Percentiles rank a stretch among this genome's conserved stretches.
These are phyloP conservation scores for Colletes gigas DNA, from an alignment of 1,140 invertebrate genomes.

Conservation along the genomic window DNA sequence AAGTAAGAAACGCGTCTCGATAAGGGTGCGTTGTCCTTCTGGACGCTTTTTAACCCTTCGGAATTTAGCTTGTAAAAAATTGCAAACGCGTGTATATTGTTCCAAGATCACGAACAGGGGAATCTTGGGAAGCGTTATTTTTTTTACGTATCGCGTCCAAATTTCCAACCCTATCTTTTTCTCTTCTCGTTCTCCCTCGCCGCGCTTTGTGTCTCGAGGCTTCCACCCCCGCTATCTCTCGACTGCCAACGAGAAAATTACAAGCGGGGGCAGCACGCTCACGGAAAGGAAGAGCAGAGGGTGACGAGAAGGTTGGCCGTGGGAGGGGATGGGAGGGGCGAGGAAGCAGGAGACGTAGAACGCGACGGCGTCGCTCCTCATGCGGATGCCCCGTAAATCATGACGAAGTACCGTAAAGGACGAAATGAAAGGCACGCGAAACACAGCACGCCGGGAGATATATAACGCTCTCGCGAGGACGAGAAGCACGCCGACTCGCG, in stretches of 20 bases:
- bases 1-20: conserved; percentile 7
- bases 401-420: conserved; percentile 69
- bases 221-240: not conserved
- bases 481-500: conserved; percentile 45
- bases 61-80: not conserved
- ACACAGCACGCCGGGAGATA: conserved; percentile 45
- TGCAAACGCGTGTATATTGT: too few relatives aligned
- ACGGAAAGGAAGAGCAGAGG: conserved; percentile 25
- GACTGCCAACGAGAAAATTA: conserved; percentile 61
- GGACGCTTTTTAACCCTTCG: not conserved
- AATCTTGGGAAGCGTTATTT: too few relatives aligned
- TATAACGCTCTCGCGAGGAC: conserved; percentile 47
- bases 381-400: conserved; percentile 68
- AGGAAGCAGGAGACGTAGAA: conserved; percentile 26
- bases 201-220: not conserved
- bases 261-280: conserved; percentile 36
- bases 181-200: not conserved
- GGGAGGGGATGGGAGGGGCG: not conserved
- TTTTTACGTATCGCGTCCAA: too few relatives aligned
- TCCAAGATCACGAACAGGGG: too few relatives aligned
- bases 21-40: not conserved
- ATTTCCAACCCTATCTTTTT: conserved; percentile 7
- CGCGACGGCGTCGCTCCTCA: conserved; percentile 61
- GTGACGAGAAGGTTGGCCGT: not conserved
- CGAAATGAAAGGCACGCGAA: conserved; percentile 68